These are phyloP conservation scores for Leiothrix lutea DNA, from an alignment of 2,113 vertebrate species.

Conservation along the genomic window DNA sequence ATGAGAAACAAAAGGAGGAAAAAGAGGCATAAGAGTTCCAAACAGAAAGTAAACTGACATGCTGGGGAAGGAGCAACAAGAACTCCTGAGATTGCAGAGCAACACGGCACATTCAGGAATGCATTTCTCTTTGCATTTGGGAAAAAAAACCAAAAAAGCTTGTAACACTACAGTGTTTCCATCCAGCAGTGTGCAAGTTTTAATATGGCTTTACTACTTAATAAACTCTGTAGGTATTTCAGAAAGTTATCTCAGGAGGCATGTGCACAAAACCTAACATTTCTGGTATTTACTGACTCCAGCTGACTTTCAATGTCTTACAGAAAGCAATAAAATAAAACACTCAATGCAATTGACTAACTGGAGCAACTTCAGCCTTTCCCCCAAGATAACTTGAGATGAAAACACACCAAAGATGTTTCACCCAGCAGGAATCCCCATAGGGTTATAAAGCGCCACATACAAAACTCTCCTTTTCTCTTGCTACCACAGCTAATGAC, in stretches of 20 bases:
- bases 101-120: not conserved
- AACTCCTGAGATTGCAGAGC: not conserved
- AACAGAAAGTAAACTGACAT: not conserved
- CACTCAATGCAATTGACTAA: not conserved
- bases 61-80: not conserved
- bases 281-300: not conserved
- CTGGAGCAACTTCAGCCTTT: not conserved
- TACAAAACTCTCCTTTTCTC: not conserved
- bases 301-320: not conserved
- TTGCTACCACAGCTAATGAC: not conserved
- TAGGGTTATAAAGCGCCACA: not conserved
- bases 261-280: fast-evolving
- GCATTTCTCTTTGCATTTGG: not conserved
- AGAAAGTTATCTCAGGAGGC: not conserved
- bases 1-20: not conserved
- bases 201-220: not conserved
- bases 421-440: not conserved
- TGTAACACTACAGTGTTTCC: not conserved
- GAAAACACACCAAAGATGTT: not conserved
- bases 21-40: not conserved
- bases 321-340: not conserved
- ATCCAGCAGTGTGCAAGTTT: not conserved
- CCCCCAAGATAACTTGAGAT: not conserved
- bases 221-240: not conserved
- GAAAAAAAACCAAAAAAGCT: fast-evolving